Percentiles rank a stretch among this genome's conserved stretches.
These are phyloP conservation scores for Paraplagusia blochii DNA, from an alignment of 2,113 vertebrate genomes.

Conservation along the genomic window DNA sequence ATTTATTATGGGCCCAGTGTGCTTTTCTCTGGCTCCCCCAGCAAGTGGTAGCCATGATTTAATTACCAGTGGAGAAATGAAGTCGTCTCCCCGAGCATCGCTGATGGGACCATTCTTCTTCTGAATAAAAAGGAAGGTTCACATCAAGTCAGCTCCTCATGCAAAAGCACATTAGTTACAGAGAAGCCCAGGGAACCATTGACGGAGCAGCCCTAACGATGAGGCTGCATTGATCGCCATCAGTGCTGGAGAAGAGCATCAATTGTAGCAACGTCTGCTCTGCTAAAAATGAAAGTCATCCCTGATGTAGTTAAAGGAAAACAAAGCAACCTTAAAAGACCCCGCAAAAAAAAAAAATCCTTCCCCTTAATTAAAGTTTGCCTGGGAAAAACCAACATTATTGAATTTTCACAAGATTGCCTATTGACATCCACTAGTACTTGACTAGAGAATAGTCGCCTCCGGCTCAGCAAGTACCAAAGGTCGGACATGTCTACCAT, in stretches of 20 bases:
- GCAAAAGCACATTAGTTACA: constrained; percentile 42
- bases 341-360: constrained; percentile 9
- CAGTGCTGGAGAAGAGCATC: constrained; percentile 22
- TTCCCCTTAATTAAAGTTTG: constrained; percentile 19
- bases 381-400: constrained; percentile 29
- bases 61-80: constrained; percentile 70
- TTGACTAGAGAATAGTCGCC: constrained; percentile 2
- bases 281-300: constrained; percentile 32
- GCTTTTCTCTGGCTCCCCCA: constrained; percentile 55
- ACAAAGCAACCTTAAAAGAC: constrained; percentile 28
- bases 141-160: constrained; percentile 41
- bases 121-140: constrained; percentile 47
- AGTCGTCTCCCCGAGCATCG: constrained; percentile 54
- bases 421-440: constrained; percentile 31
- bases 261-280: constrained; percentile 17
- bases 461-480: constrained; percentile 11
- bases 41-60: constrained; percentile 63
- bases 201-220: constrained; percentile 28
- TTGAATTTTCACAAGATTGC: constrained; percentile 33
- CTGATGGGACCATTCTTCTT: constrained; percentile 65
- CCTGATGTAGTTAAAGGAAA: constrained; percentile 14
- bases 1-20: constrained; percentile 55
- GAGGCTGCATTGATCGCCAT: constrained; percentile 43
- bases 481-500: constrained; percentile 44
- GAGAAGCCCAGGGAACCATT: constrained; percentile 25